Evolutionary conservation across 1,140 invertebrate genomes (phyloP).

Genomic region (Musca domestica): DNA sequence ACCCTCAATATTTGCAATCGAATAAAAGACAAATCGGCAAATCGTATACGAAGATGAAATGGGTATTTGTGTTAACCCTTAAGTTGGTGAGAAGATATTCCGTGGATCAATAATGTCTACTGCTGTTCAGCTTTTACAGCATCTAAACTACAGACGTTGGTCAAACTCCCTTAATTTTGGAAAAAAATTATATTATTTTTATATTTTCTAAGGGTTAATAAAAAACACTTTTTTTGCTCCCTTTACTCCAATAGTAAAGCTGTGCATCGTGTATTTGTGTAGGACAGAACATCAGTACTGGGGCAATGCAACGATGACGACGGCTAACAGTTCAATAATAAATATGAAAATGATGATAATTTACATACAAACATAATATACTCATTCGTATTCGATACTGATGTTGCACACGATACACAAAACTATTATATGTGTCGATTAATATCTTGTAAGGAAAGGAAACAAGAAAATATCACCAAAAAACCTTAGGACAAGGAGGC

Average conservation of each 20-base stretch:
- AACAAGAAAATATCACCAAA: conserved; percentile 1
- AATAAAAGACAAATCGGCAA: conserved; percentile 1
- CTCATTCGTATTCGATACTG: neutral
- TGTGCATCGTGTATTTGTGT: neutral
- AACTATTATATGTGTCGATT: too few species aligned
- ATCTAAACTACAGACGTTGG: too few species aligned
- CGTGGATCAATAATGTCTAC: too few species aligned
- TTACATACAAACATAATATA: conserved; percentile 6
- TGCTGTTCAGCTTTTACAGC: too few species aligned
- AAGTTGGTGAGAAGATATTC: too few species aligned
- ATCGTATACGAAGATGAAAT: neutral
- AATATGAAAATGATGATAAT: neutral
- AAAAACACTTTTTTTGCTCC: too few species aligned
- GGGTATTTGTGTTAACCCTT: too few species aligned
- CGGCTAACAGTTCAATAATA: conserved; percentile 7
- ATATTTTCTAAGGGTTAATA: too few species aligned
- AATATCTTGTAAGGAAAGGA: neutral
- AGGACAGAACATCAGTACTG: neutral
- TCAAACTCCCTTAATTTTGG: too few species aligned
- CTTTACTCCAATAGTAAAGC: too few species aligned
- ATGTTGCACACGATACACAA: neutral
- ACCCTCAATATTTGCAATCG: neutral
- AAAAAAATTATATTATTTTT: too few species aligned
- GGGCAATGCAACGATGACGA: neutral
- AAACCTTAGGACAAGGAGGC: neutral